Evolutionary conservation across 2,113 vertebrate species (phyloP), one percentile per base, ranked within the genome.

Genomic region (Megaceryle torquata): DNA sequence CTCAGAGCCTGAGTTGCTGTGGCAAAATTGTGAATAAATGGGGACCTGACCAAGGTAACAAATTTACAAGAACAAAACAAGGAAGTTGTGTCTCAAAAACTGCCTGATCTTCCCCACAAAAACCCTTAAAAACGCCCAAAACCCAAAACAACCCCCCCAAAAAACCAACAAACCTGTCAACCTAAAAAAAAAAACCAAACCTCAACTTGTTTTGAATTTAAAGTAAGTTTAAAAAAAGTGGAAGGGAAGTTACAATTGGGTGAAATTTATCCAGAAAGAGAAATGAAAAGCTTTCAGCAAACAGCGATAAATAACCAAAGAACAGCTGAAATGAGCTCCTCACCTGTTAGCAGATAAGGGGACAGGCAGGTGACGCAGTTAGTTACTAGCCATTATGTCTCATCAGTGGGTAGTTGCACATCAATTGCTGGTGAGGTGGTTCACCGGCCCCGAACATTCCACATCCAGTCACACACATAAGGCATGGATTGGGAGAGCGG

Each of bases 241-340:
- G 59, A 67, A 74, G 71, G 44, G 74, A 89, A 93, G 48, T 91
- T 91, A 95, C 0, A 3, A 35, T 80, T 94, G 56, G 76, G 64
- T 94, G 56, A 89, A 93, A 78, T 71, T 67, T 84, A 83, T 59
- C 86, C 81, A 94, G 77, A 84, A 75, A 86, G 68, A 91, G 64
- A 93, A 95, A 93, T 72, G 48, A 93, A 96, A 92, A 91, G 71
- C 82, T 94, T 72, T 83, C 89, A 94, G 80, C 82, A 93, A 91
- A 90, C 92, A 91, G 16, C 1, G 43, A 86, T 43, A 94, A 80
- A 88, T 72, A 91, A 92, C 88, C 91, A 91, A 91, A 86, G 56
- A 86, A 91, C 60, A 84, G 86, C 91, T 81, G 77, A 91, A 86
- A 93, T 92, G 82, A 88, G 82, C 86, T 94, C 80, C 88, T 92